These are phyloP conservation scores for Emberiza fucata DNA, from an alignment of 2,113 vertebrate species.

Conservation along the genomic window DNA sequence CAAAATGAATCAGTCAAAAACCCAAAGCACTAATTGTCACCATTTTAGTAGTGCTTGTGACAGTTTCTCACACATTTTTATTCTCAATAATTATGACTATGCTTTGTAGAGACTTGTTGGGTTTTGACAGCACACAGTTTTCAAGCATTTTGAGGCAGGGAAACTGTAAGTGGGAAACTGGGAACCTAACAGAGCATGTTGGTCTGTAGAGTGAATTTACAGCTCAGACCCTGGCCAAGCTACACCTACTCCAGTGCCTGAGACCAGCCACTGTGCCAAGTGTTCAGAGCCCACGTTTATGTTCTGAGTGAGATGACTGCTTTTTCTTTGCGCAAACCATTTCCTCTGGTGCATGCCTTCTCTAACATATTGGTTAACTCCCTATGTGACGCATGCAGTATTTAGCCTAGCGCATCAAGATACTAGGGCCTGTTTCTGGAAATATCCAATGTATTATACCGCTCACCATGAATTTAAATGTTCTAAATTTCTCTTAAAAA, in stretches of 20 bases:
- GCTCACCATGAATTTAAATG: not conserved
- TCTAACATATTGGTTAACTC: not conserved
- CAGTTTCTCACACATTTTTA: not conserved
- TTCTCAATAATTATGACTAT: not conserved
- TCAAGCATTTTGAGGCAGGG: not conserved
- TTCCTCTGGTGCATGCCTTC: not conserved
- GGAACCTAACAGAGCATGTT: not conserved
- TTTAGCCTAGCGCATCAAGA: not conserved
- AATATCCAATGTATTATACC: not conserved
- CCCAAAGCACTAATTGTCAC: not conserved
- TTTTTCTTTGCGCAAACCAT: not conserved
- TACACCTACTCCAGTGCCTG: not conserved
- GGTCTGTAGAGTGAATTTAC: not conserved
- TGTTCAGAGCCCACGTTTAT: not conserved
- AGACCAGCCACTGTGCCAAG: not conserved
- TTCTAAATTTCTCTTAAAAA: not conserved
- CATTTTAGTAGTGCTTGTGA: not conserved
- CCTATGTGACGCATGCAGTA: too few relatives aligned
- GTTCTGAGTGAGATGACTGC: not conserved
- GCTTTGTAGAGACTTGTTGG: not conserved
- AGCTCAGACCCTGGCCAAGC: not conserved
- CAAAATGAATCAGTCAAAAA: not conserved
- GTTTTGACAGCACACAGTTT: not conserved
- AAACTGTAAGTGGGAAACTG: not conserved
- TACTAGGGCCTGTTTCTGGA: not conserved